Percentiles rank a stretch among this genome's conserved stretches.
phyloP scores from a whole-genome alignment of 2,888 invertebrate genomes.

The Campopleginae sp. region DNA sequence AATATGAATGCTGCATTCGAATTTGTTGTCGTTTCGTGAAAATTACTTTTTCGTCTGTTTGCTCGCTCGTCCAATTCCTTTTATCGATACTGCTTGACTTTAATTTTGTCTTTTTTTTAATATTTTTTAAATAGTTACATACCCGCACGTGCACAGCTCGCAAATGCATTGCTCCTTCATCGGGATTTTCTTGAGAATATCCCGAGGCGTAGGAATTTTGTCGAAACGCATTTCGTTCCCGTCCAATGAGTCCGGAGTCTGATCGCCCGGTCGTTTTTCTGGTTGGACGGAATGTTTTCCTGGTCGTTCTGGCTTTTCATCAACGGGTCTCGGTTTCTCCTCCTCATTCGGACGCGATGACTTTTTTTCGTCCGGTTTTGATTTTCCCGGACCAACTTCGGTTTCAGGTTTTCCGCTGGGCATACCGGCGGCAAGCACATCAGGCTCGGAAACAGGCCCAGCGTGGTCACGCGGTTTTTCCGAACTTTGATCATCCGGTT shows the following conservation, averaged over 20 bases:
- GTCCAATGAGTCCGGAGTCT: slow-evolving; percentile 76
- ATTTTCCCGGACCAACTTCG: slow-evolving; percentile 49
- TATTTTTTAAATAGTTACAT: slow-evolving; percentile 82
- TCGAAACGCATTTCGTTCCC: slow-evolving; percentile 73
- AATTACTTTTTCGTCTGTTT: slow-evolving; percentile 13
- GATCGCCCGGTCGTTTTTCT: slow-evolving; percentile 78
- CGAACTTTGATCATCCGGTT: slow-evolving; percentile 40
- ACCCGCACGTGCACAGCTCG: slow-evolving; percentile 96
- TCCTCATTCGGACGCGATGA: slow-evolving; percentile 40
- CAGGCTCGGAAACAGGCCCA: slow-evolving; percentile 70
- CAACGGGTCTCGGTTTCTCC: slow-evolving; percentile 68
- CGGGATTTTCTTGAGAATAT: slow-evolving; percentile 82
- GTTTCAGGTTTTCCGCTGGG: slow-evolving; percentile 71
- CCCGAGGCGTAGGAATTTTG: slow-evolving; percentile 81
- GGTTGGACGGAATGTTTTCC: slow-evolving; percentile 79
- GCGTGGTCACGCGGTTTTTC: slow-evolving; percentile 75
- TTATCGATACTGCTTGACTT: neutral
- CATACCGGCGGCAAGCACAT: slow-evolving; percentile 76
- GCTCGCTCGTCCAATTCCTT: slow-evolving; percentile 19
- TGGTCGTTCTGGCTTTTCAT: slow-evolving; percentile 78
- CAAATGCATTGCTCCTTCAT: slow-evolving; percentile 94
- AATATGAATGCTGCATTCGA: slow-evolving; percentile 14
- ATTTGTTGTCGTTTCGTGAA: slow-evolving; percentile 42
- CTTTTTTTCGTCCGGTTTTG: slow-evolving; percentile 63
- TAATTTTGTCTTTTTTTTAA: neutral